Base-by-base conservation (phyloP, 2,888 invertebrate species). In the Callosobruchus maculatus region DNA sequence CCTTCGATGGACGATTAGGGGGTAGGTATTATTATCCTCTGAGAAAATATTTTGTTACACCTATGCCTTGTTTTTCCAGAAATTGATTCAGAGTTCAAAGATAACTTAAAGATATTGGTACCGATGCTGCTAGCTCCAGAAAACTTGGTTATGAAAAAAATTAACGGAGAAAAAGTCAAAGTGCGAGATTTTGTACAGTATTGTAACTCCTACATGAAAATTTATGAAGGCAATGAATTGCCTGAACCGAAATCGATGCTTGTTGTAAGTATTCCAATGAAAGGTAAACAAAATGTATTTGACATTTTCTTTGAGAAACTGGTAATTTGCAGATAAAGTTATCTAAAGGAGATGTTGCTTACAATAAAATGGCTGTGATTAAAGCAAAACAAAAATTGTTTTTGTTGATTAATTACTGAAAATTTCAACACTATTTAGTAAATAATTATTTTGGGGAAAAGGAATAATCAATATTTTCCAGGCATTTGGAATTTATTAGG, bases 221-320 rank as follows among this genome's bases (percentile, higher is more conserved):
- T 99, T 81, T 99, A 98, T 89, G 96, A 96, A 87, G 98, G 98
- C 30, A 97, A 98, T 86, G 97, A 98, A 85, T 89, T 99, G 82
- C 99, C 99, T 0, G 99, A 99, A 87, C 99, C 99, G 0, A 99
- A 99, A 89, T 97, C 98, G 79, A 99, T 99, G 98, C 91, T 99
- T 77, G 95, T 97, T 89, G 97, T 97, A 84, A 90, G 93, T 90
- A 20, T 18, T 26, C 7, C 7, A 7, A n/a, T n/a, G n/a, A n/a
- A n/a, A n/a, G n/a, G n/a, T n/a, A n/a, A n/a, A n/a, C n/a, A n/a
- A n/a, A n/a, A n/a, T n/a, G n/a, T n/a, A n/a, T n/a, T n/a, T n/a
- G n/a, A n/a, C n/a, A n/a, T n/a, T n/a, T n/a, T n/a, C n/a, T n/a
- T n/a, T n/a, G n/a, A n/a, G n/a, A n/a, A n/a, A n/a, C n/a, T n/a